Conservation (phyloP, 2,888 invertebrate species). For the Epirrhoe alternata region DNA sequence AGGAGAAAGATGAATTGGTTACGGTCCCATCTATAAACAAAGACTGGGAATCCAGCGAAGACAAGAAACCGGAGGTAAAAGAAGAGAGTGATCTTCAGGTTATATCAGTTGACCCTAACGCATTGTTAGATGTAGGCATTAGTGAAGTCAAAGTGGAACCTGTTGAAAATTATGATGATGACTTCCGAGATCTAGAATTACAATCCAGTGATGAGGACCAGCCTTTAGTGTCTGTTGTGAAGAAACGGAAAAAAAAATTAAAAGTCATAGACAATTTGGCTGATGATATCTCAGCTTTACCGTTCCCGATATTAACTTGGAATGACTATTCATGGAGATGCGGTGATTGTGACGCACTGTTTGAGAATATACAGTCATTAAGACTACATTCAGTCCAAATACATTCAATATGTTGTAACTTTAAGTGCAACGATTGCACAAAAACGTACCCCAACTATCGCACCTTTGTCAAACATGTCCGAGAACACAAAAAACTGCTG, state of each 20-base stretch:
- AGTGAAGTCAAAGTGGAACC: slow-evolving; percentile 59
- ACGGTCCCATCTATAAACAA: slow-evolving; percentile 63
- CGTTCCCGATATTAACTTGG: slow-evolving; percentile 60
- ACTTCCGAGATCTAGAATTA: slow-evolving; percentile 48
- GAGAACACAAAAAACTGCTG: slow-evolving; percentile 66
- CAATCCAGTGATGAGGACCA: slow-evolving; percentile 68
- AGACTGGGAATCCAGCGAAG: slow-evolving; percentile 70
- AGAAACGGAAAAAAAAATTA: slow-evolving; percentile 54
- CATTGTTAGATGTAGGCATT: slow-evolving; percentile 47
- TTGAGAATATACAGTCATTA: slow-evolving; percentile 67
- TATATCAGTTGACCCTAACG: slow-evolving; percentile 52
- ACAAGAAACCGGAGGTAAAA: slow-evolving; percentile 64
- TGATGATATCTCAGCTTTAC: slow-evolving; percentile 38
- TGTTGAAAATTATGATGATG: slow-evolving; percentile 49
- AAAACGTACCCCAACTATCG: slow-evolving; percentile 59
- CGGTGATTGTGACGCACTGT: slow-evolving; percentile 73
- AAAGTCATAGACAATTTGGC: slow-evolving; percentile 41
- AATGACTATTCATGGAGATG: slow-evolving; percentile 72
- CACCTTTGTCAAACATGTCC: slow-evolving; percentile 67
- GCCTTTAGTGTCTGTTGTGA: slow-evolving; percentile 58
- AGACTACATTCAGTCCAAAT: slow-evolving; percentile 74
- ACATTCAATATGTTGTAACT: slow-evolving; percentile 68
- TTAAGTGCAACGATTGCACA: slow-evolving; percentile 73
- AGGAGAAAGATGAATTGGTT: slow-evolving; percentile 43
- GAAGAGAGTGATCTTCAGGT: slow-evolving; percentile 46